Evolutionary conservation across 2,797 vertebrate genomes (phyloP).

Genomic region (Sardinella longiceps): DNA sequence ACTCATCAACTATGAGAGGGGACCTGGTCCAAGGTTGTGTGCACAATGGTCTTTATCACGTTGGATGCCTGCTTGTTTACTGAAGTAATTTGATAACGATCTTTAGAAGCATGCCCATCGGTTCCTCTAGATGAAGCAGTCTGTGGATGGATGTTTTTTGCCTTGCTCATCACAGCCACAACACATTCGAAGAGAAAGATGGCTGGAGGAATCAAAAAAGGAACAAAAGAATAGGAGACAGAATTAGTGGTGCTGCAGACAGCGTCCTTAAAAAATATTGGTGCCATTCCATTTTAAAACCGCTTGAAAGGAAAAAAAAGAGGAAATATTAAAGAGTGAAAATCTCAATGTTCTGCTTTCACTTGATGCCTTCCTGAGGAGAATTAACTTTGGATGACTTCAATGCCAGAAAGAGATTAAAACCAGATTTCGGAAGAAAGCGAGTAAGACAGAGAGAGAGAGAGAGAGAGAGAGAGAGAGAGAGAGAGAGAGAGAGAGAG

Average conservation of each 20-base stretch:
- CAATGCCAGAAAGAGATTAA: conserved; percentile 21
- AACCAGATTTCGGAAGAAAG: conserved; percentile 7
- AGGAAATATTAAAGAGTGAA: background rate
- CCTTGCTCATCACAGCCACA: background rate
- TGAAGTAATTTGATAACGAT: background rate
- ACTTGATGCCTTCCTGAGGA: conserved; percentile 9
- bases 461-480: background rate
- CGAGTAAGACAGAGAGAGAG: background rate
- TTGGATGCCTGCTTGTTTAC: background rate
- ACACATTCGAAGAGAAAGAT: background rate
- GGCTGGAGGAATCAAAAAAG: background rate
- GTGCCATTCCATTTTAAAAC: conserved; percentile 16
- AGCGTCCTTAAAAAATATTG: background rate
- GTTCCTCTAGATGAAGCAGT: background rate
- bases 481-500: background rate
- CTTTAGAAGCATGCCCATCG: background rate
- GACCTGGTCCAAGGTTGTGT: too few relatives aligned
- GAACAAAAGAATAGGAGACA: background rate
- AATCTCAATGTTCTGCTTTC: conserved; percentile 3
- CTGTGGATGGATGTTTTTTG: background rate
- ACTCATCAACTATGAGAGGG: too few relatives aligned
- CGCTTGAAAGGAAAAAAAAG: background rate
- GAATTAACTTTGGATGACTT: conserved; percentile 19
- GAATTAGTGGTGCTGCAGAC: background rate
- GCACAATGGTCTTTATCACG: background rate